These are phyloP conservation scores for Crepidodera aurea DNA, from an alignment of 2,888 invertebrate species.

Conservation along the genomic window DNA sequence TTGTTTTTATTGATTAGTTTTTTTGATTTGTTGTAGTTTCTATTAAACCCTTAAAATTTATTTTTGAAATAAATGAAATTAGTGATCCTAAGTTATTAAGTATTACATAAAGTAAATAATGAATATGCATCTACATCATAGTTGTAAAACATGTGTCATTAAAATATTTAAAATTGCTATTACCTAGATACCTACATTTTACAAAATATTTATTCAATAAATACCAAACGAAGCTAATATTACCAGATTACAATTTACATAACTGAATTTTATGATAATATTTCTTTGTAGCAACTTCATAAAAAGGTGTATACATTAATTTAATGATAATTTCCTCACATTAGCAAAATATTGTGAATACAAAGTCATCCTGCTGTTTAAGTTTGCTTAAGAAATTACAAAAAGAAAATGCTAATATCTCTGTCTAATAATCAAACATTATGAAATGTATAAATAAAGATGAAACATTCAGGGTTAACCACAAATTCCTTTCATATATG, in stretches of 20 bases:
- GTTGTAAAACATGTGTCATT: background rate
- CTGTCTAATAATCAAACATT: slow-evolving; percentile 2
- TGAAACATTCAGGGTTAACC: slow-evolving; percentile 22
- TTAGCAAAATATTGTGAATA: slow-evolving; percentile 9
- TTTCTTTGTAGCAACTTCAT: background rate
- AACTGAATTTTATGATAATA: slow-evolving; percentile 8
- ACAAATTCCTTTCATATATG: slow-evolving; percentile 12
- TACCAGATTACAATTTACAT: slow-evolving; percentile 3
- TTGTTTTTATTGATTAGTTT: too few relatives aligned
- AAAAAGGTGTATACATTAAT: background rate
- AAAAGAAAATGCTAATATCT: slow-evolving; percentile 12
- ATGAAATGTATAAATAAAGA: slow-evolving; percentile 16
- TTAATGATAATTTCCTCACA: slow-evolving; percentile 9
- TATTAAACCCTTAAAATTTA: too few relatives aligned
- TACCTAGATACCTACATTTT: slow-evolving; percentile 1
- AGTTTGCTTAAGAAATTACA: slow-evolving; percentile 10
- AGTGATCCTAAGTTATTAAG: too few relatives aligned
- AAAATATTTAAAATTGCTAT: background rate
- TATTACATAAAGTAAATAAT: too few relatives aligned
- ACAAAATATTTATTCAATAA: background rate
- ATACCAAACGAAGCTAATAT: background rate
- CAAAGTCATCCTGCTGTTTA: background rate
- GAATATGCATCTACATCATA: too few relatives aligned
- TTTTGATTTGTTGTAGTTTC: too few relatives aligned
- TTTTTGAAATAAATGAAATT: too few relatives aligned